Evolutionary conservation across 1,140 invertebrate genomes (phyloP).

Genomic region (Papilio polyxenes): DNA sequence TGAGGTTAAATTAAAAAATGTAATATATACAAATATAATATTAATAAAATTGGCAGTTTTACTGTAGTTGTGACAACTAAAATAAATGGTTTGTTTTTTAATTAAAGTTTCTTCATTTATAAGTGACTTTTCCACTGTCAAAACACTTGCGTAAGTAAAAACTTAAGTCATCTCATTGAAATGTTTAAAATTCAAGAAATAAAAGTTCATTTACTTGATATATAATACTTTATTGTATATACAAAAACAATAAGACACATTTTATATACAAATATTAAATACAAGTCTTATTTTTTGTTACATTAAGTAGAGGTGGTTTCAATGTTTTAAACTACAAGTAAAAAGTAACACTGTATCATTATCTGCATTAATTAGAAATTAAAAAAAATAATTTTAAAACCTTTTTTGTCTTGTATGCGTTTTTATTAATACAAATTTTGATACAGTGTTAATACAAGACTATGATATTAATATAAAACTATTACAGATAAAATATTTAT

Average conservation of each 20-base stretch:
- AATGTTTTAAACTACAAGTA: slow-evolving; percentile 32
- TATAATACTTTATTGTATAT: slow-evolving; percentile 64
- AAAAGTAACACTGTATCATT: slow-evolving; percentile 17
- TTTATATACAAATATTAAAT: slow-evolving; percentile 48
- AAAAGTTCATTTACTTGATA: slow-evolving; percentile 44
- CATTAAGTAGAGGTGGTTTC: slow-evolving; percentile 45
- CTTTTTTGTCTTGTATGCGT: background rate
- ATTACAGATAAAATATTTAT: background rate
- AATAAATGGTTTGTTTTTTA: no score
- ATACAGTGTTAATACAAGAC: background rate
- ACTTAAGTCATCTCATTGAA: no score
- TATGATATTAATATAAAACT: background rate
- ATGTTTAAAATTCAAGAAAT: slow-evolving; percentile 4
- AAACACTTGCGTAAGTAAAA: no score
- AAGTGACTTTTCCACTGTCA: no score
- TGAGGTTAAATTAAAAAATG: background rate
- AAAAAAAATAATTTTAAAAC: background rate
- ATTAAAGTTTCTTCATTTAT: no score
- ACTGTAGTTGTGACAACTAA: background rate
- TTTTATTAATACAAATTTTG: slow-evolving; percentile 8
- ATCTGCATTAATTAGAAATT: background rate
- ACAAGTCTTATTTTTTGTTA: slow-evolving; percentile 29
- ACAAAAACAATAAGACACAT: slow-evolving; percentile 51
- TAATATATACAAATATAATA: slow-evolving; percentile 16
- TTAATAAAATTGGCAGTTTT: slow-evolving; percentile 7